phyloP scores from a whole-genome alignment of 1,140 invertebrate genomes.

The Diorhabda elongata region DNA sequence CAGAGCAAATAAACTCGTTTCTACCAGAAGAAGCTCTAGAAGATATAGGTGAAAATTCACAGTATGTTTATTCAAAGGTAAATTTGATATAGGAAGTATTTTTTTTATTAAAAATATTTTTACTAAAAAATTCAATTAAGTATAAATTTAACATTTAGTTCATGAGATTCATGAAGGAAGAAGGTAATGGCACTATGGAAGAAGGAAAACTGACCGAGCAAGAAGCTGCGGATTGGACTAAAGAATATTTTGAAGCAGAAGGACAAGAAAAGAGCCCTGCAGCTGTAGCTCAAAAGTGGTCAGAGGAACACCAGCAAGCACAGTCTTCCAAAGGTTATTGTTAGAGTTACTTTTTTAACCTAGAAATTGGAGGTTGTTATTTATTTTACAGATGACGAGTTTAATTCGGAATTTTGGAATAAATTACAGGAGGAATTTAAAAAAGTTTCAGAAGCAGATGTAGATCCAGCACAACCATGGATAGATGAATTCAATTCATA shows the following conservation, averaged over 20 bases:
- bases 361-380: background rate
- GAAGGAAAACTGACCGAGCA: constrained; percentile 44
- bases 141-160: constrained; percentile 54
- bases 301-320: constrained; percentile 23
- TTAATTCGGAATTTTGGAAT: constrained; percentile 68
- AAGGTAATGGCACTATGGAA: constrained; percentile 62
- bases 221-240: constrained; percentile 52
- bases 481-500: constrained; percentile 60
- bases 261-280: constrained; percentile 31
- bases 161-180: constrained; percentile 80
- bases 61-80: constrained; percentile 67
- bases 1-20: constrained; percentile 4
- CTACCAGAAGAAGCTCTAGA: constrained; percentile 54
- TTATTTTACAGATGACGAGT: constrained; percentile 43
- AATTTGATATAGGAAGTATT: background rate
- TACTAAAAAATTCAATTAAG: background rate
- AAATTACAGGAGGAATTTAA: constrained; percentile 75
- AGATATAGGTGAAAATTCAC: constrained; percentile 59
- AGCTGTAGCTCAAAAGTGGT: constrained; percentile 34
- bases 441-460: constrained; percentile 56
- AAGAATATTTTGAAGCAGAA: constrained; percentile 49
- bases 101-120: background rate
- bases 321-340: constrained; percentile 15
- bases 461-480: constrained; percentile 55
- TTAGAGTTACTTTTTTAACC: no score